Base-by-base conservation (phyloP, 2,888 invertebrate genomes). In the Leptarthrus brevirostris region DNA sequence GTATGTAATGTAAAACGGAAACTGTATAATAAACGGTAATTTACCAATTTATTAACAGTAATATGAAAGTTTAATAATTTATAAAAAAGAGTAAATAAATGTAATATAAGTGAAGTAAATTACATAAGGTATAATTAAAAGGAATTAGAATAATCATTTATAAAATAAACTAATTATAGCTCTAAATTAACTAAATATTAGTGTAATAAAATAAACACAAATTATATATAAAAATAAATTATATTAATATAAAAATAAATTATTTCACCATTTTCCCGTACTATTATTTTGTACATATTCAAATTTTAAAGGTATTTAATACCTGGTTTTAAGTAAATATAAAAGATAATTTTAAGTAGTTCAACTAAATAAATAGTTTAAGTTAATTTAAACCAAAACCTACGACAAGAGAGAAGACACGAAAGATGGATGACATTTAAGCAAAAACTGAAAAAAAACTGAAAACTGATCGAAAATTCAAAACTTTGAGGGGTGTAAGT, bases 201-300 rank as follows among this genome's bases (percentile, higher is more conserved):
- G 61, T 61, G 44, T 44, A 66, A 47, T 22, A n/a, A 53, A n/a
- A 26, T 47, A 44, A 66, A 66, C 66, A 66, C 66, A 66, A 66
- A 66, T 66, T 66, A 66, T 47, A 66, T 66, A 66, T 47, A 47
- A 47, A 47, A 66, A 66, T 66, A n/a, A n/a, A n/a, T n/a, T n/a
- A n/a, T 66, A 66, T 16, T 30, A 36, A 24, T 22, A 66, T 16
- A 66, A 47, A 44, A 22, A 66, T 24, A 47, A 49, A 66, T 66
- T 66, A 66, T 47, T 66, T 66, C 47, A 66, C 66, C 44, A 66
- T 66, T 30, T 16, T 61, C 34, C 47, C 66, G 47, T 66, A 66
- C 47, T 66, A 12, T 66, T 66, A 66, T 66, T 66, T 66, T 66
- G 66, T 66, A 66, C 66, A 66, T 66, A n/a, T n/a, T 49, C 66